These are phyloP conservation scores for Crematogaster levior DNA, from an alignment of 2,888 invertebrate species.

Conservation along the genomic window DNA sequence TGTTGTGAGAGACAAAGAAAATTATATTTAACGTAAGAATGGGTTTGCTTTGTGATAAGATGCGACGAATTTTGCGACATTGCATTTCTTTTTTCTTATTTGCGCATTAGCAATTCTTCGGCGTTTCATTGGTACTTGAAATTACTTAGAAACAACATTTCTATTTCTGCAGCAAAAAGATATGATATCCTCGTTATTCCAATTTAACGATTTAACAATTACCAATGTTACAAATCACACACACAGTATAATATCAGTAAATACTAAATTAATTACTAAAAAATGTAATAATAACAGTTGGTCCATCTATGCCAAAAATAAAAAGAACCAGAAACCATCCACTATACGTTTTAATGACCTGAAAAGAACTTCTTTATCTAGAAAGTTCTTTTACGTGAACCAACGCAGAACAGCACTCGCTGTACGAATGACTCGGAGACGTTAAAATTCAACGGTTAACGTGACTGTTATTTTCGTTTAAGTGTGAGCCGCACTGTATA, in stretches of 20 bases:
- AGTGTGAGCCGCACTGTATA: conserved; percentile 9
- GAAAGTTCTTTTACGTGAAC: neutral
- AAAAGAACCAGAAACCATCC: neutral
- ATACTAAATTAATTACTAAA: neutral
- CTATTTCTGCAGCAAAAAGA: neutral
- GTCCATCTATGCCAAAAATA: neutral
- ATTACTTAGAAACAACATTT: neutral
- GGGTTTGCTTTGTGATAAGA: neutral
- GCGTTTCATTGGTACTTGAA: neutral
- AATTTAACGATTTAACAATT: neutral
- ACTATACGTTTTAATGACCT: neutral
- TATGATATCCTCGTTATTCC: neutral
- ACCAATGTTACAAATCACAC: neutral
- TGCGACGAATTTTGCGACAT: neutral
- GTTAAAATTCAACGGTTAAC: conserved; percentile 32
- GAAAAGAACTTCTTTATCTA: neutral
- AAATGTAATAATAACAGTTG: neutral
- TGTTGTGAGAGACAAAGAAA: neutral
- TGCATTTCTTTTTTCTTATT: neutral
- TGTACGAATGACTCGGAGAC: neutral
- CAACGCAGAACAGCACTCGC: neutral
- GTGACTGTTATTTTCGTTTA: conserved; percentile 38
- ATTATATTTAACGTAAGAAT: neutral
- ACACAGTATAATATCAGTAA: neutral
- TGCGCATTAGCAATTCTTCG: neutral